Evolutionary conservation across 2,113 vertebrate genomes (phyloP), one percentile per base, ranked within the genome.

Genomic region (Barbus barbus): DNA sequence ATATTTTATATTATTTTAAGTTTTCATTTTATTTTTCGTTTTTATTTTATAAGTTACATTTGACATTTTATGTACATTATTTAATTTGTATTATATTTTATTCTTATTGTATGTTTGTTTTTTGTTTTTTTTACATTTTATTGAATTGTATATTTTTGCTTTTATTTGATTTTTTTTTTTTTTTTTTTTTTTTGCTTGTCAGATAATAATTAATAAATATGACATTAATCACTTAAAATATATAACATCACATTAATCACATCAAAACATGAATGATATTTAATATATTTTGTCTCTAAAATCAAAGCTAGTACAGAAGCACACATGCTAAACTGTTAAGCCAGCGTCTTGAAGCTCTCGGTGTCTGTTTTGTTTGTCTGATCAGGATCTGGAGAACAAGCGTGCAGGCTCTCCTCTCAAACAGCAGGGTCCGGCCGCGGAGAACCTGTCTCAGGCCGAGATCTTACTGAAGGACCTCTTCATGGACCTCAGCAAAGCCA

Each of bases 381-480:
- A 85, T 2, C 84, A 99, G 98, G 98, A 99, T 87, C 69, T 28
- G 11, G 90, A 88, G 86, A 94, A 93, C 9, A 84, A 90, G 0
- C 85, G 46, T 38, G 92, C 92, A 76, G 91, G 84, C 12, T 89
- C 91, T 85, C 14, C 91, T 2, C 92, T 97, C 83, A 84, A 94
- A 86, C 93, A 96, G 84, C 94, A 93, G 91, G 90, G 93, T n/a
- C 92, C 94, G 83, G 95, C 92, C 0, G 90, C 95, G 2, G 94
- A 93, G 67, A 95, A 89, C 51, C 84, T 99, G 88, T 92, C 94
- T 16, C 90, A 97, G 81, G 96, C 96, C 0, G 97, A 99, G 90
- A 89, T 58, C 0, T 88, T 98, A 87, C 93, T 99, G 74, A 98
- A 98, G 89, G 95, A 97, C 3, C 96, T 99, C 3, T 99, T 98